Percentiles rank a stretch among this genome's conserved stretches.
Conservation (phyloP, 2,888 invertebrate genomes). For the Punctoribates punctum region DNA sequence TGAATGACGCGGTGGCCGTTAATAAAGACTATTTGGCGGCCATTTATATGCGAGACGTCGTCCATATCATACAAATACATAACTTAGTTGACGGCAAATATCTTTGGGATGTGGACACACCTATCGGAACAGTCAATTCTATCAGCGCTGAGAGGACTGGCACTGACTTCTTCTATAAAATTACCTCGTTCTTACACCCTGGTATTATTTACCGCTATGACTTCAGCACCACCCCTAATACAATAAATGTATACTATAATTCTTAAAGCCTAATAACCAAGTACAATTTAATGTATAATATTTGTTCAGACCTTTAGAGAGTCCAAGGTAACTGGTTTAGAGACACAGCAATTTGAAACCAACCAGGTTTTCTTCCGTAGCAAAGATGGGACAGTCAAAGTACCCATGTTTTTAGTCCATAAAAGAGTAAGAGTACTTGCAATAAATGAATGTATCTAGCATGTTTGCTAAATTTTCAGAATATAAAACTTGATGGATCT, state of each 20-base stretch:
- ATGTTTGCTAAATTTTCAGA: slow-evolving; percentile 35
- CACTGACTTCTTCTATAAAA: slow-evolving; percentile 54
- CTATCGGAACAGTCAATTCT: slow-evolving; percentile 54
- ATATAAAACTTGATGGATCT: slow-evolving; percentile 51
- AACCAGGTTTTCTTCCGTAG: slow-evolving; percentile 56
- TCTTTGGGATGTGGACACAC: slow-evolving; percentile 52
- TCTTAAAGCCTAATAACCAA: too few relatives aligned
- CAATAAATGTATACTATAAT: slow-evolving; percentile 14
- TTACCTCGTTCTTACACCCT: slow-evolving; percentile 57
- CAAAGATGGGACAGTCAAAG: slow-evolving; percentile 55
- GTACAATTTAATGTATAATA: too few relatives aligned
- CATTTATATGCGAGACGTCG: slow-evolving; percentile 56
- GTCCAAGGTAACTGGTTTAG: slow-evolving; percentile 41
- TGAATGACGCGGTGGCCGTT: slow-evolving; percentile 55
- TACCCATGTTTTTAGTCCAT: slow-evolving; percentile 57
- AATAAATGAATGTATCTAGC: background rate
- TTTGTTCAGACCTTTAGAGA: slow-evolving; percentile 51
- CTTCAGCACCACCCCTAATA: slow-evolving; percentile 48
- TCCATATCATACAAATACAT: slow-evolving; percentile 55
- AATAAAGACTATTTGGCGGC: slow-evolving; percentile 54
- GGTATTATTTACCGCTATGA: slow-evolving; percentile 56
- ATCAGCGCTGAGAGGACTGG: slow-evolving; percentile 51
- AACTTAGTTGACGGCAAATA: slow-evolving; percentile 52
- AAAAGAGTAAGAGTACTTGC: slow-evolving; percentile 49
- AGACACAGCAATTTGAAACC: slow-evolving; percentile 51